Percentiles rank a stretch among this genome's conserved stretches.
Evolutionary conservation across 2,113 vertebrate genomes (phyloP).

Genomic region (Corythoichthys haematopterus): DNA sequence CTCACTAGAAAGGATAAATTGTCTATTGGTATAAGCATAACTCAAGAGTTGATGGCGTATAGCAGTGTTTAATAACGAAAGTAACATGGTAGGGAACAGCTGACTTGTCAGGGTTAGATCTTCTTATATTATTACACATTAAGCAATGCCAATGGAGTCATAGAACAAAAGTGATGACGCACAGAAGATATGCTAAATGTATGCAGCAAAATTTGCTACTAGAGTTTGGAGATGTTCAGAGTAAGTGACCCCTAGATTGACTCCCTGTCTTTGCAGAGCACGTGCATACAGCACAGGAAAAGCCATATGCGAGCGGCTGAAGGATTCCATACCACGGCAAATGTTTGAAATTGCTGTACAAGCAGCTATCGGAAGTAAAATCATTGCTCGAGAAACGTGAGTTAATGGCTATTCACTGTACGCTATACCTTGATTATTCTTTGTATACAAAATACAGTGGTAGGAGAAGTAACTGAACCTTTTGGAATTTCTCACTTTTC

Average conservation of each 20-base stretch:
- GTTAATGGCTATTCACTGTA: constrained; percentile 29
- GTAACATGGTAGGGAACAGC: constrained; percentile 11
- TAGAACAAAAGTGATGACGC: constrained; percentile 36
- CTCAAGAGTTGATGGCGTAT: constrained; percentile 19
- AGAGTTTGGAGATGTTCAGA: too few relatives aligned
- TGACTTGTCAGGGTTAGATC: constrained; percentile 24
- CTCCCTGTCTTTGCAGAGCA: constrained; percentile 67
- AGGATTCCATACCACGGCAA: constrained; percentile 87
- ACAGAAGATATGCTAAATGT: constrained; percentile 32
- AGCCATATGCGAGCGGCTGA: constrained; percentile 85
- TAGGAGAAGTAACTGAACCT: too few relatives aligned
- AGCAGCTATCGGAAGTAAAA: constrained; percentile 84
- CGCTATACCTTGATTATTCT: not conserved
- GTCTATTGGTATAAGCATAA: constrained; percentile 16
- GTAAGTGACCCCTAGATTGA: too few relatives aligned
- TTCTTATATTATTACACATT: constrained; percentile 24
- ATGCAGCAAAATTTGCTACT: constrained; percentile 7
- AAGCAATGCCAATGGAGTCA: constrained; percentile 33
- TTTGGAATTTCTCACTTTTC: too few relatives aligned
- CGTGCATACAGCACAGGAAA: constrained; percentile 81
- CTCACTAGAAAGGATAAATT: constrained; percentile 15
- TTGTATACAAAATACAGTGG: not conserved
- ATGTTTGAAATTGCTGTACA: constrained; percentile 95
- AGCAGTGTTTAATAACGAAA: constrained; percentile 27
- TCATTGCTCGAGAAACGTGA: constrained; percentile 96